Conservation (phyloP, 2,888 invertebrate species). For the Pasiphila rectangulata region DNA sequence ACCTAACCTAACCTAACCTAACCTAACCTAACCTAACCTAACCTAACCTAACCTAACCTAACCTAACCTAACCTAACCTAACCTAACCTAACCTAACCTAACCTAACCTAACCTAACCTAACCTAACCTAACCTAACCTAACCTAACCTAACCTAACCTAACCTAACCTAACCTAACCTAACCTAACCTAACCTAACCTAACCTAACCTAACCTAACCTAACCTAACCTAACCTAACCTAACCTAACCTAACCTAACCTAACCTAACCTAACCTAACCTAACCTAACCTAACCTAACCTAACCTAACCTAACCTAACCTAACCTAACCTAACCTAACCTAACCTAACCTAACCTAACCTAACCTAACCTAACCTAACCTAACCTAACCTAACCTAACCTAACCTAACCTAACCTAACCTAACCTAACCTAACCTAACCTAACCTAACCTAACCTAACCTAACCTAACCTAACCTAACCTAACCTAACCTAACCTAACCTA, state of each 20-base stretch:
- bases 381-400: conserved; percentile 26
- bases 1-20: conserved; percentile 29
- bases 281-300: conserved; percentile 10
- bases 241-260: conserved; percentile 17
- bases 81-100: conserved; percentile 30
- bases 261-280: conserved; percentile 5
- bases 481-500: conserved; percentile 27
- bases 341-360: conserved; percentile 17
- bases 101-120: conserved; percentile 38
- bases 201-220: conserved; percentile 17
- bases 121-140: conserved; percentile 37
- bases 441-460: conserved; percentile 27
- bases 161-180: conserved; percentile 18
- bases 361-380: conserved; percentile 27
- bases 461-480: conserved; percentile 27
- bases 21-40: conserved; percentile 34
- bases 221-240: conserved; percentile 17
- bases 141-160: conserved; percentile 30
- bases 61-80: neutral
- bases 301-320: conserved; percentile 18
- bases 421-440: conserved; percentile 27
- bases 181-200: conserved; percentile 17
- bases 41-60: neutral
- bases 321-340: conserved; percentile 11
- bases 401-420: conserved; percentile 26